phyloP scores from a whole-genome alignment of 2,888 invertebrate species.

The Coenonympha glycerion region DNA sequence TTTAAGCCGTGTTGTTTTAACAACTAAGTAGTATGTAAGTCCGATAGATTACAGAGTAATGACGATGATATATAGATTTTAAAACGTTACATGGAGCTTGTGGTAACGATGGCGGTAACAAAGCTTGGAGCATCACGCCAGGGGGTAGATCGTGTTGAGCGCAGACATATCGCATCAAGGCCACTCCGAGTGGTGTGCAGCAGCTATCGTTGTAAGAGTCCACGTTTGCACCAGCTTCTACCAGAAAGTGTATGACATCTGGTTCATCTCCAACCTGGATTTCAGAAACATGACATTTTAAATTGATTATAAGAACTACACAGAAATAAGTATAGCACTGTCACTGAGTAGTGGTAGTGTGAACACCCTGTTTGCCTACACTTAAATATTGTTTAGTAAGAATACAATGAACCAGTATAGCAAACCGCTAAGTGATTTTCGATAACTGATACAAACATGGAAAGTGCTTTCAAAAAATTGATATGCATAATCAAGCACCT shows the following conservation, averaged over 20 bases:
- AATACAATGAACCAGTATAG: too few relatives aligned
- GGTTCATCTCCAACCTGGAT: constrained; percentile 51
- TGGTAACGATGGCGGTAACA: constrained; percentile 39
- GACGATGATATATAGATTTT: too few relatives aligned
- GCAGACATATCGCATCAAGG: constrained; percentile 56
- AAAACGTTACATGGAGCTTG: constrained; percentile 34
- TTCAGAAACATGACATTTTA: not conserved
- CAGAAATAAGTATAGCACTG: not conserved
- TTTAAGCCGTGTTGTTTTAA: too few relatives aligned
- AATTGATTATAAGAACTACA: not conserved
- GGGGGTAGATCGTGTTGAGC: constrained; percentile 38
- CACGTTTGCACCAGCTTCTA: constrained; percentile 69
- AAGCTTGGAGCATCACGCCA: constrained; percentile 40
- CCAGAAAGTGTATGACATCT: constrained; percentile 54
- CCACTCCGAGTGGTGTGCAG: constrained; percentile 65
- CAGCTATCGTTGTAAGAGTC: constrained; percentile 73
- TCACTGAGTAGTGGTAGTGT: too few relatives aligned
- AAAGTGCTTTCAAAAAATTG: too few relatives aligned
- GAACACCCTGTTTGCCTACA: too few relatives aligned
- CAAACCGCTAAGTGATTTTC: too few relatives aligned
- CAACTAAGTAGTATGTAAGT: too few relatives aligned
- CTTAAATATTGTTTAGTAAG: too few relatives aligned
- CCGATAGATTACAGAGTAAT: too few relatives aligned
- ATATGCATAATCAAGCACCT: too few relatives aligned
- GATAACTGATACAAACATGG: too few relatives aligned